Conservation (phyloP, 2,888 invertebrate species). For the Tachina fera region DNA sequence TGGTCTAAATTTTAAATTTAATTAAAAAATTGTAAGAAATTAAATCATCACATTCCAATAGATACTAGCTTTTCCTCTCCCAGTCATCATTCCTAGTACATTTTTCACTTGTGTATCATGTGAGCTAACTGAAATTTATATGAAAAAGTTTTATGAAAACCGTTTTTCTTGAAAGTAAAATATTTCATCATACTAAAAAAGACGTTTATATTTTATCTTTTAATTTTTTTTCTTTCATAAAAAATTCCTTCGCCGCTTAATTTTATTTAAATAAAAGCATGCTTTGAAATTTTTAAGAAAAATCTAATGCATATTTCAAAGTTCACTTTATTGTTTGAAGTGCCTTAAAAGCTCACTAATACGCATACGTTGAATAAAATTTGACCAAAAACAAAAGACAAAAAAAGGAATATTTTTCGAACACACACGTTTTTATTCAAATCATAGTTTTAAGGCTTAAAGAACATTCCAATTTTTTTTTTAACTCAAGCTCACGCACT, state of each 20-base stretch:
- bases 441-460: conserved; percentile 51
- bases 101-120: too few species aligned
- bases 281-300: too few species aligned
- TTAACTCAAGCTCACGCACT: conserved; percentile 62
- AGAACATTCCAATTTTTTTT: conserved; percentile 3
- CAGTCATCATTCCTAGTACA: too few species aligned
- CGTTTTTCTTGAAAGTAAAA: too few species aligned
- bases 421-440: conserved; percentile 71
- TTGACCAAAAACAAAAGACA: conserved; percentile 13
- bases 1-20: too few species aligned
- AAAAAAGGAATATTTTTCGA: neutral
- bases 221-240: neutral
- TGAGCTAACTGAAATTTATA: too few species aligned
- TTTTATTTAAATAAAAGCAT: neutral
- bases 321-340: conserved; percentile 8
- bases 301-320: neutral
- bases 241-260: neutral
- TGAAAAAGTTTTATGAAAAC: too few species aligned
- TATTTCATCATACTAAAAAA: too few species aligned
- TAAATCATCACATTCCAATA: too few species aligned
- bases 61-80: too few species aligned
- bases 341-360: conserved; percentile 50
- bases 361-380: conserved; percentile 43
- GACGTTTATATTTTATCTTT: too few species aligned
- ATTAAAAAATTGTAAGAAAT: too few species aligned